Base-by-base conservation (phyloP, 2,888 invertebrate species). In the Himalopsyche anomala region DNA sequence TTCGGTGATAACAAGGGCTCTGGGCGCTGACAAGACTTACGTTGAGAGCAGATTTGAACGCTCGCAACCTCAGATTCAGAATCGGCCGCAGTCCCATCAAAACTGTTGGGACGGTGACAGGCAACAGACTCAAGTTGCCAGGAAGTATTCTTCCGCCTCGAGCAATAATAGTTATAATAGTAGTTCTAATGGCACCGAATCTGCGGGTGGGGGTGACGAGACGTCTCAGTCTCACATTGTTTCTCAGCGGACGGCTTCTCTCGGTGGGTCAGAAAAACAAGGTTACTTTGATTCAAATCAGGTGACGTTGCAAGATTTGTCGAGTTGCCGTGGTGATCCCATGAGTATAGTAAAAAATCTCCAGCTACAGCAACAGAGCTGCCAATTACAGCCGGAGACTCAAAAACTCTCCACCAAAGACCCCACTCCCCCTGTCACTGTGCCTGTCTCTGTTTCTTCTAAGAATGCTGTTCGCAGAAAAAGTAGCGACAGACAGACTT, bases 1-100 rank as follows among this genome's bases (percentile, higher is more conserved):
- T 83, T 97, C 97, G 89, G 97, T 97, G 87, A 97, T 97, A 90
- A 96, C 96, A 69, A 93, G 96, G 90, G 95, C 96, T 89, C 91
- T 95, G 90, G 95, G 95, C 88, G 92, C 94, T 85, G 94, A 95
- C 89, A 93, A 93, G 91, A 90, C 91, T 51, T 93, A 91, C 89
- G 90, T 91, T 89, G 94, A 94, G 89, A 92, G 91, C 90, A 91
- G 94, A 89, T 94, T 93, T 90, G 94, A 94, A 87, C 91, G 94
- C 88, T 80, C 89, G 38, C 85, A 86, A 69, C 69, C 88, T 40
- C 88, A 90, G 87, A 93, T 91, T 38, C 90, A 90, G 83, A 87
- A 89, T 88, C 93, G 93, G 89, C 91, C 90, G 86, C 93, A 93
- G 89, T 91, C 93, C 89, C 89, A 90, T 19, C 91, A 93, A 90